Base-by-base conservation (phyloP, 2,797 vertebrate genomes). In the Eleutherodactylus coqui region DNA sequence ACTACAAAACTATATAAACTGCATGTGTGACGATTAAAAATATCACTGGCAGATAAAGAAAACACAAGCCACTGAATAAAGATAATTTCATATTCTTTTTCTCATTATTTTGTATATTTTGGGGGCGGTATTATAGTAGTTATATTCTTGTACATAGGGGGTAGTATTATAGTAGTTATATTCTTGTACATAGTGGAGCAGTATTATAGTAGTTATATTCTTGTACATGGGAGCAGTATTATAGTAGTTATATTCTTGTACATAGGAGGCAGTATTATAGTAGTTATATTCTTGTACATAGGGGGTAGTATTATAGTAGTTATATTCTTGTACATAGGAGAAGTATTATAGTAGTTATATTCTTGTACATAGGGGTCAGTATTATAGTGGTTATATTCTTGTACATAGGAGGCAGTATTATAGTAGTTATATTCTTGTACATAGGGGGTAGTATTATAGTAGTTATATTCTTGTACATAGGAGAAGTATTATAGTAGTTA, bases 401-500 rank as follows among this genome's bases (percentile, higher is more conserved):
- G 51, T 53, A 53, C 19, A 53, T 53, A 53, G 51, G 51, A 4
- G 55, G 24, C n/a, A 58, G 55, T 58, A 58, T 58, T 58, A 58
- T 58, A 58, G 55, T 58, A 58, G 55, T 58, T 58, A 58, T 58
- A 58, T 58, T 58, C 55, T 58, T 58, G 55, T 58, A 58, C 13
- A 58, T 58, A 58, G 55, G 55, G n/a, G 11, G 55, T 9, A 58
- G 55, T 58, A 58, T 58, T 58, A 58, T 58, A 58, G 55, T 58
- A 58, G 55, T 58, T 58, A 58, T 58, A 58, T 58, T 58, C 55
- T 58, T 58, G 55, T 58, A 62, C 13, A 62, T 62, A 29, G 58
- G 27, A 19, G 10, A 11, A 62, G 58, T 62, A 62, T 62, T 62
- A 62, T 62, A 62, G 58, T 62, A 62, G 27, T 62, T 62, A 62